Base-by-base conservation (phyloP, 2,888 invertebrate species). In the Drosophila anomalata region DNA sequence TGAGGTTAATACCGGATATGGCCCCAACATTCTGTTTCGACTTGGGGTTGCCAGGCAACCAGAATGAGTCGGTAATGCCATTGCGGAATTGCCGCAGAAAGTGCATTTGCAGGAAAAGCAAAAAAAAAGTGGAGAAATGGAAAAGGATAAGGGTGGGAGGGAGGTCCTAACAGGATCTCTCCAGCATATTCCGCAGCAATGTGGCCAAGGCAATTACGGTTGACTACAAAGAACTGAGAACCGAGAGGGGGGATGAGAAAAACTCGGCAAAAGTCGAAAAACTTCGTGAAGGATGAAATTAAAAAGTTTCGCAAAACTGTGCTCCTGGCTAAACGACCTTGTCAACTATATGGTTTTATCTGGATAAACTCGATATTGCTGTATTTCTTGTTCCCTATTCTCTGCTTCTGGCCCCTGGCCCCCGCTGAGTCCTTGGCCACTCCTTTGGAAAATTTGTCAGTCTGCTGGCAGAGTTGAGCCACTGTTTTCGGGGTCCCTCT, bases 321-420 rank as follows among this genome's bases (percentile, higher is more conserved):
- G 46, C 53, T 61, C 36, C 52, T 61, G 54, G 54, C 73, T 41
- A 72, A 70, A 72, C 69, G 69, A 70, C 73, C 69, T 70, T 70
- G 69, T 62, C 63, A 70, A 72, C 69, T 72, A 63, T 70, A 73
- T 70, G 63, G 63, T 63, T 70, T 70, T 72, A 72, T 70, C 54
- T 53, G 61, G 60, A 60, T 71, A 68, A 68, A 68, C 60, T 60
- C 61, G 47, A 68, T 70, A 53, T 46, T 36, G 22, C 53, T 29
- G 36, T 36, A 29, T 31, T 6, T 3, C 22, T 17, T 17, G n/a
- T 31, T 14, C 33, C 17, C 12, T 31, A 14, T 17, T 11, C 29
- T 9, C 7, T 12, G 4, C 9, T 12, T 3, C 29, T 9, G 9
- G 7, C 29, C 9, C 29, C 29, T 9, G 9, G 7, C 29, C 9